Base-by-base conservation (phyloP, 2,113 vertebrate species). In the Eleginops maclovinus region DNA sequence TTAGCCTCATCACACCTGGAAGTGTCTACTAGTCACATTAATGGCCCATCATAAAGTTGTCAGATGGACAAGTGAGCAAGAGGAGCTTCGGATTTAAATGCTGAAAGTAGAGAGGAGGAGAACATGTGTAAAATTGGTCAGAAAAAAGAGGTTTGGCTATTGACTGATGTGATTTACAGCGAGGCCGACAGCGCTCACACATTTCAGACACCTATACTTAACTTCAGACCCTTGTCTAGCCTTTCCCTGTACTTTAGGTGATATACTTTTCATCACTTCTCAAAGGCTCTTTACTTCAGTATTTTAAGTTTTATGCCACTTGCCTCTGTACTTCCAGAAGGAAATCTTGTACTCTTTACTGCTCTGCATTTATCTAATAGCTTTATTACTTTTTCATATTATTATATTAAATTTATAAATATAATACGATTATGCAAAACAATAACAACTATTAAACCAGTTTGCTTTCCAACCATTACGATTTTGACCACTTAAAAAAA, bases 131-230 rank as follows among this genome's bases (percentile, higher is more conserved):
- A 71, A 69, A 55, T 66, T 2, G 60, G 60, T 58, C 19, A 55
- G 49, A 65, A 55, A 49, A 31, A 54, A 5, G 24, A 11, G 51
- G 60, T 46, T 55, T 24, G 43, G 13, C 7, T 56, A 26, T 58
- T 54, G 53, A 66, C 55, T 63, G 19, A 40, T 2, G 22, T 70
- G 40, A 73, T 85, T 87, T 75, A 62, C 56, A 51, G 41, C 22
- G 49, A 54, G 7, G 60, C 15, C 3, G 14, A 55, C 44, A 15
- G 4, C 1, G 28, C 28, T 43, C 58, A 55, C 36, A 46, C 31
- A 60, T 22, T 50, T 21, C 44, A 21, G 9, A 14, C 49, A 61
- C 41, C 62, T 64, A 21, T 63, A 71, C 56, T 79, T 80, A 82
- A 53, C n/a, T 66, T 10, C 59, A 69, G 43, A 73, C 28, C 22